A percentile compares a stretch with the other conserved stretches of the same genome.
These are phyloP conservation scores for Caenorhabditis sp. DNA, from an alignment of 2,888 invertebrate species.

Conservation along the genomic window DNA sequence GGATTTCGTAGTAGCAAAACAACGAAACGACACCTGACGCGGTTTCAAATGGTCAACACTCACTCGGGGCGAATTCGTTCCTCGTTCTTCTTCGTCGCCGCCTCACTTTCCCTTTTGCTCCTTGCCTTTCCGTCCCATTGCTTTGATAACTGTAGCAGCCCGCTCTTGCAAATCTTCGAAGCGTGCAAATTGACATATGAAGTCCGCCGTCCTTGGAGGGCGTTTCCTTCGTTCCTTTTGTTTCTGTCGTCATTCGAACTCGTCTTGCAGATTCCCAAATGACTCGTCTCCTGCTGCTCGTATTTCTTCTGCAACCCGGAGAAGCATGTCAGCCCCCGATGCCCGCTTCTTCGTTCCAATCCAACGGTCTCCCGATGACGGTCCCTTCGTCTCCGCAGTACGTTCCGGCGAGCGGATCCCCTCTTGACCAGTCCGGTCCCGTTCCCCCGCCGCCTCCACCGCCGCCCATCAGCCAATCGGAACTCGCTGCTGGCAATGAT, in stretches of 20 bases:
- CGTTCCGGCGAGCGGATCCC: conserved; percentile 29
- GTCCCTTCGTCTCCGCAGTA: conserved; percentile 46
- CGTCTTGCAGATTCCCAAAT: too few relatives aligned
- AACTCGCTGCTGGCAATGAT: not conserved
- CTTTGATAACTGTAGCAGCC: conserved; percentile 4
- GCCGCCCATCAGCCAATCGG: conserved; percentile 6
- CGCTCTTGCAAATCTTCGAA: too few relatives aligned
- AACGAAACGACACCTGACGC: conserved; percentile 28
- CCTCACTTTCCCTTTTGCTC: conserved; percentile 2
- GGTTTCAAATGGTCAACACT: conserved; percentile 32
- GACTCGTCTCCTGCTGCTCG: not conserved
- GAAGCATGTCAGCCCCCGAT: conserved; percentile 54
- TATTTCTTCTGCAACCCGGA: conserved; percentile 1
- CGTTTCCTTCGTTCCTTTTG: not conserved
- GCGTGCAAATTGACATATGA: too few relatives aligned
- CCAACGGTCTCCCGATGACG: conserved; percentile 21
- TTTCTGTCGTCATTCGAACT: not conserved
- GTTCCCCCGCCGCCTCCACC: conserved; percentile 47
- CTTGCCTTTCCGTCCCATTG: not conserved
- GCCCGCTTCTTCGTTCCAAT: conserved; percentile 49
- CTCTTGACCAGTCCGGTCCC: conserved; percentile 42
- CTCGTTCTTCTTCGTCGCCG: conserved; percentile 9
- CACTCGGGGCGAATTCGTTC: conserved; percentile 24
- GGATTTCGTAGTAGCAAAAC: conserved; percentile 33
- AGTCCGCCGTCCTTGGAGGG: not conserved